Percentiles rank a stretch among this genome's conserved stretches.
phyloP scores from a whole-genome alignment of 2,888 invertebrate genomes.

The Tenodera sinensis region DNA sequence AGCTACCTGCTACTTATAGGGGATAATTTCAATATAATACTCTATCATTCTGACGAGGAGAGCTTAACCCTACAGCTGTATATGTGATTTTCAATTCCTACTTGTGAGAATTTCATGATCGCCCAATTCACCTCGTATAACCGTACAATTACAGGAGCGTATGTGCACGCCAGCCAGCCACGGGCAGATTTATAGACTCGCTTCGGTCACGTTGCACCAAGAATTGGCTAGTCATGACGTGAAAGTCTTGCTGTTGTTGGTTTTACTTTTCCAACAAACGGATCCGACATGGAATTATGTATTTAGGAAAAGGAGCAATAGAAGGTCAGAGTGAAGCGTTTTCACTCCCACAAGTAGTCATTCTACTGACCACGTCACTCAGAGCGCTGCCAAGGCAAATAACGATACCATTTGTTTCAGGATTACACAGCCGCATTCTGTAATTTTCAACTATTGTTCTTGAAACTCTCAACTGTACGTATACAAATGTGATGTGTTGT shows the following conservation, averaged over 20 bases:
- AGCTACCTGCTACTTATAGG: not conserved
- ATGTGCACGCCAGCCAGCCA: not conserved
- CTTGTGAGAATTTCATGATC: not conserved
- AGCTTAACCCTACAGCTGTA: not conserved
- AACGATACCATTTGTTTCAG: too few species aligned
- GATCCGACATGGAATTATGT: not conserved
- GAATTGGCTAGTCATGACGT: conserved; percentile 3
- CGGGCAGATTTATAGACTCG: not conserved
- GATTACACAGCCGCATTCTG: too few species aligned
- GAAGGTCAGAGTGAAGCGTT: not conserved
- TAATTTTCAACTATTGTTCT: too few species aligned
- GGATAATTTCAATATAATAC: not conserved
- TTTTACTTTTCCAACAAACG: not conserved
- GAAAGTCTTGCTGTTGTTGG: not conserved
- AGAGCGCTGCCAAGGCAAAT: too few species aligned
- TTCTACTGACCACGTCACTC: too few species aligned
- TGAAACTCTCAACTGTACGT: too few species aligned
- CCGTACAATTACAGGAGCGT: not conserved
- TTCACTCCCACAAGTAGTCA: not conserved
- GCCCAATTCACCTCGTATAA: not conserved
- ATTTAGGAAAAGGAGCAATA: not conserved
- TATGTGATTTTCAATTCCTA: not conserved
- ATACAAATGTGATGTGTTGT: too few species aligned
- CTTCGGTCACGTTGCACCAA: not conserved
- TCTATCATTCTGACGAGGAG: not conserved